Conservation (phyloP, 2,888 invertebrate genomes). For the Ophonus ardosiacus region DNA sequence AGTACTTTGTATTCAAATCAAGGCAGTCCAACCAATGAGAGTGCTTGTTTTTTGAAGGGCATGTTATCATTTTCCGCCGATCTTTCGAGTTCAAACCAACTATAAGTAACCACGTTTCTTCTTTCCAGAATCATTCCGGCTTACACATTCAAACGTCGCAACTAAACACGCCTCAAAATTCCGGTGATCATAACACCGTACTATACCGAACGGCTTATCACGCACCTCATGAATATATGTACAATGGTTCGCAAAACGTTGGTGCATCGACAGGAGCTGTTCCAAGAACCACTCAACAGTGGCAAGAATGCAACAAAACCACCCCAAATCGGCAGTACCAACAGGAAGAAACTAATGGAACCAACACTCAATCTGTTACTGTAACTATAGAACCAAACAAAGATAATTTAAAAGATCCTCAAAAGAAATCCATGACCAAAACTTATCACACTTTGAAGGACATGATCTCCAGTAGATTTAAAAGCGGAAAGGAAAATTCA, state of each 20-base stretch:
- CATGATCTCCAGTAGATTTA: slow-evolving; percentile 89
- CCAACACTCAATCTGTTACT: slow-evolving; percentile 77
- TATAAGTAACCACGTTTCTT: background rate
- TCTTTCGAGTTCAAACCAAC: background rate
- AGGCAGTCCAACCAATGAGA: no score
- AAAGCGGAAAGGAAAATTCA: slow-evolving; percentile 79
- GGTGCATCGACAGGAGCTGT: slow-evolving; percentile 72
- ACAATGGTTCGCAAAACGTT: slow-evolving; percentile 72
- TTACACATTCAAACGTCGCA: slow-evolving; percentile 77
- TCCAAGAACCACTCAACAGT: slow-evolving; percentile 70
- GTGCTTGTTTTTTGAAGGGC: no score
- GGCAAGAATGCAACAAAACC: slow-evolving; percentile 74
- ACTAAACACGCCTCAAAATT: slow-evolving; percentile 74
- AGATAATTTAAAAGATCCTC: slow-evolving; percentile 78
- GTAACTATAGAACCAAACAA: slow-evolving; percentile 81
- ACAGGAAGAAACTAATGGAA: slow-evolving; percentile 69
- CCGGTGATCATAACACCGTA: slow-evolving; percentile 75
- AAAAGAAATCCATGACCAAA: slow-evolving; percentile 84
- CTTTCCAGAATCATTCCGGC: slow-evolving; percentile 65
- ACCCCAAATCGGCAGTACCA: slow-evolving; percentile 72
- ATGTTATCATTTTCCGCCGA: no score
- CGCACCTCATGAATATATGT: slow-evolving; percentile 76
- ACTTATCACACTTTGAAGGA: slow-evolving; percentile 91
- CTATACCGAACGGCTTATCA: slow-evolving; percentile 79
- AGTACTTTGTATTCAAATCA: no score